Percentiles rank a stretch among this genome's conserved stretches.
Conservation (phyloP, 1,140 invertebrate genomes). For the Tribolium madens region DNA sequence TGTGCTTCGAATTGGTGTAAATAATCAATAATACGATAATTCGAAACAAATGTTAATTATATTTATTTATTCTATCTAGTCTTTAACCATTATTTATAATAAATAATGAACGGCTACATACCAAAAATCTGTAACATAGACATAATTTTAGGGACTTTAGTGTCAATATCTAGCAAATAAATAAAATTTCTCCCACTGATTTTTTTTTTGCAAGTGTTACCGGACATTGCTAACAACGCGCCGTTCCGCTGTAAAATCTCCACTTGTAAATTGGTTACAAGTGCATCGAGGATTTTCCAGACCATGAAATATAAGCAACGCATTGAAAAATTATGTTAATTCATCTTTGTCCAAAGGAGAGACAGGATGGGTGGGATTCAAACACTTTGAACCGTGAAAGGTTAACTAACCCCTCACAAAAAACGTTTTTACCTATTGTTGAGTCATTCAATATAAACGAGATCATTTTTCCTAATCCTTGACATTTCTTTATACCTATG, state of each 20-base stretch:
- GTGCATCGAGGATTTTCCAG: slow-evolving; percentile 24
- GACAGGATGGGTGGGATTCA: slow-evolving; percentile 51
- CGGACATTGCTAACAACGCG: too few relatives aligned
- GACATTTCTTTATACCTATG: neutral
- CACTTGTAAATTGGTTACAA: slow-evolving; percentile 12
- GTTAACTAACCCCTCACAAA: slow-evolving; percentile 43
- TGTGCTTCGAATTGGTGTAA: neutral
- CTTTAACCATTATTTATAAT: slow-evolving; percentile 4
- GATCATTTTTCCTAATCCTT: slow-evolving; percentile 11
- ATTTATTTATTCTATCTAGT: slow-evolving; percentile 7
- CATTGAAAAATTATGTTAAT: slow-evolving; percentile 51
- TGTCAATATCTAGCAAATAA: neutral
- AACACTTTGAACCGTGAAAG: slow-evolving; percentile 46
- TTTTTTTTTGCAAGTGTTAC: neutral
- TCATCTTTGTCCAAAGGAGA: slow-evolving; percentile 40
- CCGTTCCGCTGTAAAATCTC: too few relatives aligned
- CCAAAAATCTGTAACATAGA: slow-evolving; percentile 26
- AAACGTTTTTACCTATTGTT: slow-evolving; percentile 20
- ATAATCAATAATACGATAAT: slow-evolving; percentile 1
- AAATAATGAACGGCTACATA: slow-evolving; percentile 24
- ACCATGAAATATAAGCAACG: slow-evolving; percentile 47
- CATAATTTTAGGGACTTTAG: neutral
- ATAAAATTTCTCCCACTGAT: neutral
- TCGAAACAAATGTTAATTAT: neutral
- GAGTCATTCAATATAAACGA: slow-evolving; percentile 29